phyloP scores from a whole-genome alignment of 2,113 vertebrate genomes.

The Thamnophis sirtalis region DNA sequence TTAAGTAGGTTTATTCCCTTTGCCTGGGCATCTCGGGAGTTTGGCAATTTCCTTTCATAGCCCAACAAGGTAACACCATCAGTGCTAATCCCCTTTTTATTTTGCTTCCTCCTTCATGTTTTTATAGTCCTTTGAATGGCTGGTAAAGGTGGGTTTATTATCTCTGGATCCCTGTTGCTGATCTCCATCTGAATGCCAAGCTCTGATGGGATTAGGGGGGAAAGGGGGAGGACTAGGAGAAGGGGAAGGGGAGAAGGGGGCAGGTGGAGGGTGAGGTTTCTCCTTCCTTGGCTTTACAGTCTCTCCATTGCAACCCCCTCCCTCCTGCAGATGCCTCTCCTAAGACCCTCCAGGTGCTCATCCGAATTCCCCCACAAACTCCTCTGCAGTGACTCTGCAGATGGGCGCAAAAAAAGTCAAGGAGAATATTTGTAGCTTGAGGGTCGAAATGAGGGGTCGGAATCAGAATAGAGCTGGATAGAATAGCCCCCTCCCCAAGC shows the following conservation, averaged over 20 bases:
- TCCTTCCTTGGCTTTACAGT: too few relatives aligned
- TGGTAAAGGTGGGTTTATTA: neutral
- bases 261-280: neutral
- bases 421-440: too few relatives aligned
- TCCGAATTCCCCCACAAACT: neutral
- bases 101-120: neutral
- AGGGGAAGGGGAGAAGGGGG: neutral
- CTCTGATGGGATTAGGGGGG: neutral
- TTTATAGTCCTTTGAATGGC: neutral
- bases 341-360: too few relatives aligned
- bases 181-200: too few relatives aligned
- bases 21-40: neutral
- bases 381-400: neutral
- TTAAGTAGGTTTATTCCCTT: too few relatives aligned
- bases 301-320: too few relatives aligned
- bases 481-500: too few relatives aligned
- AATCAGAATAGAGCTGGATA: too few relatives aligned
- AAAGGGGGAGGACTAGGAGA: neutral
- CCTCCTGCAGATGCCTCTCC: neutral
- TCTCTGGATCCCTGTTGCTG: neutral
- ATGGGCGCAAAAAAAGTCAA: neutral
- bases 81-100: neutral
- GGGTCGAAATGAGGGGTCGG: too few relatives aligned
- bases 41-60: neutral
- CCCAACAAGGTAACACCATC: neutral